Conservation (phyloP, 37 sponge, comb jelly and placozoan genomes). For the Beroe ovata region DNA sequence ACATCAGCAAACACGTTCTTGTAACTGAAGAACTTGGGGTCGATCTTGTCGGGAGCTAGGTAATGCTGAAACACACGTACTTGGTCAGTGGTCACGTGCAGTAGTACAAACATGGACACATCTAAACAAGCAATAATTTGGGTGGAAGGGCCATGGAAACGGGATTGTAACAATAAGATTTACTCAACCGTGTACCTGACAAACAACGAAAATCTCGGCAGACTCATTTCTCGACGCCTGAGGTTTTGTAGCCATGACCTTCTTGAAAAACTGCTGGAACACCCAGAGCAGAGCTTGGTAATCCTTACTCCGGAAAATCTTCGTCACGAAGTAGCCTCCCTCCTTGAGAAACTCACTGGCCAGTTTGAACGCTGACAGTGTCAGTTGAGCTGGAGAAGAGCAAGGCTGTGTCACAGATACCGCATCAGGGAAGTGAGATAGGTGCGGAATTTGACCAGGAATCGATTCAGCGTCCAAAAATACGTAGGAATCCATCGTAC, state of each 20-base stretch:
- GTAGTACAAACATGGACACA: too few relatives aligned
- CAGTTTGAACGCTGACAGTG: constrained; percentile 85
- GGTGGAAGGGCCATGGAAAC: too few relatives aligned
- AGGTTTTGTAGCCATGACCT: constrained; percentile 93
- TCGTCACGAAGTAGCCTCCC: constrained; percentile 94
- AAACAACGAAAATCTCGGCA: constrained; percentile 98
- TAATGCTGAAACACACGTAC: constrained; percentile 77
- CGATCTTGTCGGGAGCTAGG: constrained; percentile 84
- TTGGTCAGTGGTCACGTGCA: too few relatives aligned
- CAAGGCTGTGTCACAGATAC: too few relatives aligned
- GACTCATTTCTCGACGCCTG: constrained; percentile 95
- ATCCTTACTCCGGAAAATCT: constrained; percentile 96
- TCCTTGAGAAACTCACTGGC: constrained; percentile 83
- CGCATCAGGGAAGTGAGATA: too few relatives aligned
- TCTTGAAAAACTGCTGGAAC: constrained; percentile 89
- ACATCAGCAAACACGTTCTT: constrained; percentile 74
- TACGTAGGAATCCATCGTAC: too few relatives aligned
- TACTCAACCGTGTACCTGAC: constrained; percentile 70
- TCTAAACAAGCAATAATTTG: too few relatives aligned
- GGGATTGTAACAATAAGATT: not conserved
- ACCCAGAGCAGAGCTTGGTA: constrained; percentile 92
- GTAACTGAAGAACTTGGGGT: constrained; percentile 89
- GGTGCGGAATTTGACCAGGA: too few relatives aligned
- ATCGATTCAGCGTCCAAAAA: too few relatives aligned
- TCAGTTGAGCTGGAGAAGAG: constrained; percentile 71